Percentiles rank a stretch among this genome's conserved stretches.
Evolutionary conservation across 1,140 invertebrate genomes (phyloP).

Genomic region (Bathynomus jamesi): DNA sequence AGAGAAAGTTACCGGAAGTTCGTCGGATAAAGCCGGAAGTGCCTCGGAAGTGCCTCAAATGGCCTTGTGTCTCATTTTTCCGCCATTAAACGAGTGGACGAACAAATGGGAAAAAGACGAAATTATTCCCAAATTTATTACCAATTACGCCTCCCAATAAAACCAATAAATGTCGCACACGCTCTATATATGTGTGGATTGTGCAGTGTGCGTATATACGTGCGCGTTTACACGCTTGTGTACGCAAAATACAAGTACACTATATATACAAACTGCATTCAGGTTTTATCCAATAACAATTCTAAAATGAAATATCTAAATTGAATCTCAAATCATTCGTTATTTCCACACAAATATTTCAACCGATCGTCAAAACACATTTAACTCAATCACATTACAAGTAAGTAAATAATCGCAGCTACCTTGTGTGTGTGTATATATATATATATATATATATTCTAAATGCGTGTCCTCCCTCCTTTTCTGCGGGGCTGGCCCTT

Average conservation of each 20-base stretch:
- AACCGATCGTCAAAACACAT: too few species aligned
- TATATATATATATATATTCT: neutral
- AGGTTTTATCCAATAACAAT: too few species aligned
- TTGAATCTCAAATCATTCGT: too few species aligned
- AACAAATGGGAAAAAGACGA: conserved; percentile 1
- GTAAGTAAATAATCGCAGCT: too few species aligned
- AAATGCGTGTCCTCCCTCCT: neutral
- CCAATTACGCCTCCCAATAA: neutral
- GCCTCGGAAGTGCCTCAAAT: neutral
- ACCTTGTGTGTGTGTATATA: neutral
- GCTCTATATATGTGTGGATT: neutral
- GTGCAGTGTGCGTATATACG: neutral
- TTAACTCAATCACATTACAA: too few species aligned
- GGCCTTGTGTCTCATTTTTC: neutral
- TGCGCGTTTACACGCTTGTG: neutral
- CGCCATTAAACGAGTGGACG: neutral
- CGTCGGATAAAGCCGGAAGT: neutral
- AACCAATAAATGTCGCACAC: neutral
- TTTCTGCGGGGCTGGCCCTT: neutral
- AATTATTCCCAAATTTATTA: neutral
- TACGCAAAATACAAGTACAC: too few species aligned
- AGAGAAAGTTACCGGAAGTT: neutral
- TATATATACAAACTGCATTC: too few species aligned
- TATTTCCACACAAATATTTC: too few species aligned
- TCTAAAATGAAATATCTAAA: too few species aligned